These are phyloP conservation scores for Ascaphus truei DNA, from an alignment of 2,113 vertebrate species.

Conservation along the genomic window DNA sequence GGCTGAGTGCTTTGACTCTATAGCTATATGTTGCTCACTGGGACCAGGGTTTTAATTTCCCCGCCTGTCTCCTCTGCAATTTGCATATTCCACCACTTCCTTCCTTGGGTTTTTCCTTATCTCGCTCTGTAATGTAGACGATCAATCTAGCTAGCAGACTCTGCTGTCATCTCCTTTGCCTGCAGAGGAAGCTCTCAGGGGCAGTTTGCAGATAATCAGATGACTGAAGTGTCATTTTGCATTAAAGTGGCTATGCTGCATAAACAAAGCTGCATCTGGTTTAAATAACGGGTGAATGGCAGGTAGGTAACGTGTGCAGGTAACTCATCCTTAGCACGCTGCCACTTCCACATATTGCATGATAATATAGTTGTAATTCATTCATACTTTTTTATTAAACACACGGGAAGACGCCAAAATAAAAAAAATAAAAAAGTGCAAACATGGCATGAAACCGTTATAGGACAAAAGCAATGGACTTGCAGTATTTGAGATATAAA, in stretches of 20 bases:
- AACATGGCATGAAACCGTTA: no score
- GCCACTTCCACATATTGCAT: background rate
- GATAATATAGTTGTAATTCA: background rate
- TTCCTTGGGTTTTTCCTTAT: slow-evolving; percentile 5
- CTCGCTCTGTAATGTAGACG: background rate
- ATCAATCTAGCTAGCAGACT: slow-evolving; percentile 20
- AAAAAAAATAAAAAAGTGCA: no score
- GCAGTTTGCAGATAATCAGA: slow-evolving; percentile 17
- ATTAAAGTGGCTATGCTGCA: slow-evolving; percentile 17
- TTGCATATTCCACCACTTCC: background rate
- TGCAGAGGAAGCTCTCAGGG: background rate
- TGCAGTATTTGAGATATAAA: no score
- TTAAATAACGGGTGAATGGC: background rate
- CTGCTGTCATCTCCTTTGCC: slow-evolving; percentile 7
- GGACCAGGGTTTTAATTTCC: no score
- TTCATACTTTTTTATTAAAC: background rate
- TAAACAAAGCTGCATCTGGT: slow-evolving; percentile 1
- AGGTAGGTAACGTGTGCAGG: background rate
- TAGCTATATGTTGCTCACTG: no score
- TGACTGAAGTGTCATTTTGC: slow-evolving; percentile 28
- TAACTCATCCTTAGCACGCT: background rate
- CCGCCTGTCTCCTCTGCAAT: no score
- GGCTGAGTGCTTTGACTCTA: no score
- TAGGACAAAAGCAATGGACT: no score
- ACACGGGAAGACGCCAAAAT: background rate